Evolutionary conservation across 2,888 invertebrate genomes (phyloP).

Genomic region (Barypeithes pellucidus): DNA sequence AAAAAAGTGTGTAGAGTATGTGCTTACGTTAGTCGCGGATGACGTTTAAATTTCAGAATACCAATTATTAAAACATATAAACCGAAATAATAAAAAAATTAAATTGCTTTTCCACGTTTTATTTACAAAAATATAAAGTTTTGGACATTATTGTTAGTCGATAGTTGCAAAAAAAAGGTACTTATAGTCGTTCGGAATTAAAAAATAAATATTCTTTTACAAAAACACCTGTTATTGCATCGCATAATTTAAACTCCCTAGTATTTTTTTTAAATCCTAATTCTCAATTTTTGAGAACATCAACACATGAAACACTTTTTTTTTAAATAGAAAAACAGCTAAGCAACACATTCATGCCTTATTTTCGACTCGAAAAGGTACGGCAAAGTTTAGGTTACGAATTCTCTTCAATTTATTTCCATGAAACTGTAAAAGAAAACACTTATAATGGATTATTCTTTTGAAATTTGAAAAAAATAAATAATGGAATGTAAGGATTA

Average conservation of each 20-base stretch:
- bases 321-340: slow-evolving; percentile 36
- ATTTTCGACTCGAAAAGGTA: slow-evolving; percentile 35
- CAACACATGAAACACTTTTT: slow-evolving; percentile 39
- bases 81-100: slow-evolving; percentile 14
- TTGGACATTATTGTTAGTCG: neutral
- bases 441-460: too few species aligned
- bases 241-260: slow-evolving; percentile 6
- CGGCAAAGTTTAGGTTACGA: slow-evolving; percentile 31
- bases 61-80: too few species aligned
- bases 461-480: too few species aligned
- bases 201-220: slow-evolving; percentile 22
- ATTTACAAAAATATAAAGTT: slow-evolving; percentile 37
- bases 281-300: slow-evolving; percentile 18
- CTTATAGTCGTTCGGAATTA: slow-evolving; percentile 6
- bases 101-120: slow-evolving; percentile 21
- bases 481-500: too few species aligned
- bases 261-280: slow-evolving; percentile 25
- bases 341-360: slow-evolving; percentile 41
- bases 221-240: slow-evolving; percentile 31
- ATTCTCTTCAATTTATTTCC: slow-evolving; percentile 12
- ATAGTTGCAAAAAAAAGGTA: slow-evolving; percentile 22
- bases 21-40: too few species aligned
- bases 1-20: too few species aligned
- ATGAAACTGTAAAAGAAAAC: slow-evolving; percentile 27
- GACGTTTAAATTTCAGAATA: too few species aligned